These are phyloP conservation scores for Lepidostoma basale DNA, from an alignment of 1,140 invertebrate species.

Conservation along the genomic window DNA sequence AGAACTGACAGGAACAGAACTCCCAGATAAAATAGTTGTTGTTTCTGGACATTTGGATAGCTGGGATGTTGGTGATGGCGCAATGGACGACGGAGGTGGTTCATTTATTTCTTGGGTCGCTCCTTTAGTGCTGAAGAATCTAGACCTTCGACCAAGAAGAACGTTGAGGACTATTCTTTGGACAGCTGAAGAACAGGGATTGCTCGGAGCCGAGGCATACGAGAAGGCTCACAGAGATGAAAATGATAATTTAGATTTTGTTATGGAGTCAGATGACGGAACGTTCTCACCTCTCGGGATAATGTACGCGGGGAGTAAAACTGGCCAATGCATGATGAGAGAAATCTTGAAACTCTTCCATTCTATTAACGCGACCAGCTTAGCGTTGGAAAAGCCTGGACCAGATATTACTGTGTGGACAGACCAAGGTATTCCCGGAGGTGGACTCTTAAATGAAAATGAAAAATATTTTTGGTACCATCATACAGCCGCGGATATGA, in stretches of 20 bases:
- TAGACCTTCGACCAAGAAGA: slow-evolving; percentile 67
- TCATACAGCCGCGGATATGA: slow-evolving; percentile 74
- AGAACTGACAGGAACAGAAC: slow-evolving; percentile 65
- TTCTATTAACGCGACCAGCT: slow-evolving; percentile 41
- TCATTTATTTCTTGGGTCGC: slow-evolving; percentile 76
- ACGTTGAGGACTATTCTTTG: slow-evolving; percentile 76
- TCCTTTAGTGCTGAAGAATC: slow-evolving; percentile 65
- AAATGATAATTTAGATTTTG: slow-evolving; percentile 53
- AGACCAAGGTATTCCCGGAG: slow-evolving; percentile 63
- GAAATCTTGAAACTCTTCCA: slow-evolving; percentile 61
- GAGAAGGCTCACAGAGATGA: slow-evolving; percentile 60
- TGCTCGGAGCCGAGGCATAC: slow-evolving; percentile 66
- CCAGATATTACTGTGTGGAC: slow-evolving; percentile 68
- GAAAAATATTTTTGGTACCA: slow-evolving; percentile 79
- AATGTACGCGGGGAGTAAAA: slow-evolving; percentile 58
- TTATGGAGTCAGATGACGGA: slow-evolving; percentile 79
- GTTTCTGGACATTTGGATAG: slow-evolving; percentile 82
- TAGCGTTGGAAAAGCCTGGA: slow-evolving; percentile 50
- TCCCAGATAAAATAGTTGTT: slow-evolving; percentile 67
- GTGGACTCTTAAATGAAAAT: slow-evolving; percentile 66
- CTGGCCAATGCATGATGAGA: slow-evolving; percentile 64
- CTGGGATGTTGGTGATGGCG: slow-evolving; percentile 82
- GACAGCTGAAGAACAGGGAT: slow-evolving; percentile 76
- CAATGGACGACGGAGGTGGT: slow-evolving; percentile 81
- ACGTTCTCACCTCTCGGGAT: slow-evolving; percentile 74